A percentile compares a stretch with the other conserved stretches of the same genome.
These are phyloP conservation scores for Spilosoma lubricipeda DNA, from an alignment of 2,888 invertebrate genomes.

Conservation along the genomic window DNA sequence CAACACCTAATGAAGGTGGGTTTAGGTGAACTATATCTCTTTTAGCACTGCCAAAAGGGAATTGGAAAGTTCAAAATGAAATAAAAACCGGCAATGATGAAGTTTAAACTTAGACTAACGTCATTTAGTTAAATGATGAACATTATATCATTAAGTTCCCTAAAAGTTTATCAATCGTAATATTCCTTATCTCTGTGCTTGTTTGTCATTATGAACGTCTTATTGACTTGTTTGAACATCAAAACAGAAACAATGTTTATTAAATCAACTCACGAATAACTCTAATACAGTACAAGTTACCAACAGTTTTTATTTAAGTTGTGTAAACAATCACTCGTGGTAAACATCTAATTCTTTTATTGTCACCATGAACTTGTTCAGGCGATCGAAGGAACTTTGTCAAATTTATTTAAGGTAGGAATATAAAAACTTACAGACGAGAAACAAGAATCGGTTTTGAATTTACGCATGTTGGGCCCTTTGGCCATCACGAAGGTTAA, in stretches of 20 bases:
- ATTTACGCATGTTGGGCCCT: no score
- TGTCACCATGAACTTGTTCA: constrained; percentile 18
- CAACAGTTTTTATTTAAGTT: neutral
- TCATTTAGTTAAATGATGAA: neutral
- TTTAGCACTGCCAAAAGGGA: neutral
- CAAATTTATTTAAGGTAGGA: constrained; percentile 61
- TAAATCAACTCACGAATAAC: constrained; percentile 26
- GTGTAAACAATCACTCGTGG: neutral
- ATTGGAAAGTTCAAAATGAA: neutral
- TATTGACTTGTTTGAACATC: constrained; percentile 4
- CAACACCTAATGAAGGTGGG: no score
- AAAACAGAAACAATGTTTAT: constrained; percentile 26
- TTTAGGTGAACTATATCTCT: no score
- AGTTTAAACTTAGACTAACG: neutral
- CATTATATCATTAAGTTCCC: neutral
- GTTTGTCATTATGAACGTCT: neutral
- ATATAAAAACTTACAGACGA: neutral
- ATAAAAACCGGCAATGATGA: neutral
- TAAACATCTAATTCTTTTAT: neutral
- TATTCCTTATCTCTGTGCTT: constrained; percentile 12
- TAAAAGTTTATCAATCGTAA: neutral
- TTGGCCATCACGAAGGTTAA: neutral
- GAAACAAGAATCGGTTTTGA: no score
- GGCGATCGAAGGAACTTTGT: constrained; percentile 47
- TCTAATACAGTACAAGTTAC: neutral